Evolutionary conservation across 2,113 vertebrate genomes (phyloP).

Genomic region (Zosterops hypoxanthus): DNA sequence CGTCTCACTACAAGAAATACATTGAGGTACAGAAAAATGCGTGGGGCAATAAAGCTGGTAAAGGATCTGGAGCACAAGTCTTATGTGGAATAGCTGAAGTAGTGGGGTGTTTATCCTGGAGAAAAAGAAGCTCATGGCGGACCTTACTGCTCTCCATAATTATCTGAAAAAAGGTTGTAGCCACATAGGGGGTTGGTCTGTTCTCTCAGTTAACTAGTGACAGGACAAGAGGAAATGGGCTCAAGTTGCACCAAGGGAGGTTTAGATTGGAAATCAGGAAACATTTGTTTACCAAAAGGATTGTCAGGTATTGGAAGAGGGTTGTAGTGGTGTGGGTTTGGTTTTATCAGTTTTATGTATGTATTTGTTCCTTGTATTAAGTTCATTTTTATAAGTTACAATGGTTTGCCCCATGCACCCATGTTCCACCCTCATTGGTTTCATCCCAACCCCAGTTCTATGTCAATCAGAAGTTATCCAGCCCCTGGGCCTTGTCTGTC

Average conservation of each 20-base stretch:
- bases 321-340: too few relatives aligned
- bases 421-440: too few relatives aligned
- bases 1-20: background rate
- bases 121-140: background rate
- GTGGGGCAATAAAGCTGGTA: background rate
- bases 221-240: background rate
- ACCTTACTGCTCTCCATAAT: background rate
- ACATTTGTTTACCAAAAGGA: background rate
- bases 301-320: background rate
- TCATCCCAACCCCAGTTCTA: too few relatives aligned
- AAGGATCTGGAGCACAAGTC: background rate
- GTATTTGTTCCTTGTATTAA: too few relatives aligned
- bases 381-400: too few relatives aligned
- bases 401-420: too few relatives aligned
- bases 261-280: background rate
- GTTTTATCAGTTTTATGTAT: too few relatives aligned
- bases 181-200: fast-evolving
- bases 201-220: background rate
- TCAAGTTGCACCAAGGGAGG: background rate
- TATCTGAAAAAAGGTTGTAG: background rate
- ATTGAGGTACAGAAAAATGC: too few relatives aligned
- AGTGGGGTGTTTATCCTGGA: background rate
- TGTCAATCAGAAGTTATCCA: too few relatives aligned
- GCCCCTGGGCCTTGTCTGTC: too few relatives aligned
- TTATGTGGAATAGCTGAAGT: background rate